Percentiles rank a stretch among this genome's conserved stretches.
These are phyloP conservation scores for Megaceryle maxima DNA, from an alignment of 2,113 vertebrate genomes.

Conservation along the genomic window DNA sequence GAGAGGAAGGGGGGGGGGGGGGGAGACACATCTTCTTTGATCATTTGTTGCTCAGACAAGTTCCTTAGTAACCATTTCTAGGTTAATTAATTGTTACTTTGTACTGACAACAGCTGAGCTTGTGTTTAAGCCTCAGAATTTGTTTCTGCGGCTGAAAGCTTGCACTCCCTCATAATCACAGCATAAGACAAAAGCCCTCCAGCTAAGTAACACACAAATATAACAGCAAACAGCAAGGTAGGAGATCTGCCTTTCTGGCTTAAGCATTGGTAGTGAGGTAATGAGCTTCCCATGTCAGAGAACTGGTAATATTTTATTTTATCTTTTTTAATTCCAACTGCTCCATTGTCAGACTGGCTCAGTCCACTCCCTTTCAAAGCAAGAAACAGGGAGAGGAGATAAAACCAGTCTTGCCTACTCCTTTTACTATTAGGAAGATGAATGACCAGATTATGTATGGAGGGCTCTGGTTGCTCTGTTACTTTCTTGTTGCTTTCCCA, in stretches of 20 bases:
- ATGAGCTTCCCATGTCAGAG: not conserved
- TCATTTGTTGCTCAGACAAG: not conserved
- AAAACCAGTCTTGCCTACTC: not conserved
- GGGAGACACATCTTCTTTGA: conserved; percentile 11
- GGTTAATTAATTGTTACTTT: conserved; percentile 18
- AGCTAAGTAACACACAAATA: not conserved
- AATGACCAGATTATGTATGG: rapidly evolving
- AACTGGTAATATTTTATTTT: not conserved
- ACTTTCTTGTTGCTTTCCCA: not conserved
- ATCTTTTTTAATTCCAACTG: not conserved
- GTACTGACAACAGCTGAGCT: not conserved
- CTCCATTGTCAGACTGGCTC: not conserved
- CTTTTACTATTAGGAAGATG: not conserved
- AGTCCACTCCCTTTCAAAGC: not conserved
- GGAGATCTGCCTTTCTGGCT: not conserved
- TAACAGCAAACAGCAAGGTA: not conserved
- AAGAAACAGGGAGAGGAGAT: not conserved
- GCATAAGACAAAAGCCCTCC: not conserved
- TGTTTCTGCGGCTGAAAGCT: not conserved
- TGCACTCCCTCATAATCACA: not conserved
- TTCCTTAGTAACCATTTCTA: conserved; percentile 5
- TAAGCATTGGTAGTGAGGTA: not conserved
- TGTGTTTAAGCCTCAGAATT: not conserved
- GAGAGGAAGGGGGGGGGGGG: not conserved
- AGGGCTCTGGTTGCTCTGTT: not conserved